Evolutionary conservation across 1,140 invertebrate genomes (phyloP).

Genomic region (Holotrichia oblita): DNA sequence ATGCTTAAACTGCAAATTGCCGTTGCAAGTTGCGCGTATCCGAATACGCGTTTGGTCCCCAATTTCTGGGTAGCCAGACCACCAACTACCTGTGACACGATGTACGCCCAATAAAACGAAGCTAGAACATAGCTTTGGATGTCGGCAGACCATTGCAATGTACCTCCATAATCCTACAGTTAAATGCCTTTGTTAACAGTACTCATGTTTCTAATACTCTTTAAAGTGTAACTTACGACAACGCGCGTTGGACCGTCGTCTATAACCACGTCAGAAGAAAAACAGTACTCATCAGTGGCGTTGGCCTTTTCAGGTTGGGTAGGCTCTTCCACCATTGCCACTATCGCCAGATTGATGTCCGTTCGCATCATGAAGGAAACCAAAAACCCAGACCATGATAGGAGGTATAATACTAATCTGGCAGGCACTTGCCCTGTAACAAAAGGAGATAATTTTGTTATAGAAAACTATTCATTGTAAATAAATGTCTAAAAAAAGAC

Average conservation of each 20-base stretch:
- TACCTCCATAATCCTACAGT: conserved; percentile 61
- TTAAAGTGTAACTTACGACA: not conserved
- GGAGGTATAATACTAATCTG: conserved; percentile 72
- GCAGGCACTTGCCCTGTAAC: conserved; percentile 65
- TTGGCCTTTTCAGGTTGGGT: conserved; percentile 44
- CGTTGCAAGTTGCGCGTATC: conserved; percentile 74
- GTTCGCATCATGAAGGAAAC: conserved; percentile 82
- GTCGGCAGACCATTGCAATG: conserved; percentile 70
- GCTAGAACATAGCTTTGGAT: conserved; percentile 72
- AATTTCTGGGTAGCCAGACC: conserved; percentile 80
- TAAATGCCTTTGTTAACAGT: not conserved
- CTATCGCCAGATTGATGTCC: conserved; percentile 77
- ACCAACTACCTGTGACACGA: conserved; percentile 75
- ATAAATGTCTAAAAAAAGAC: too few relatives aligned
- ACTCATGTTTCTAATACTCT: too few relatives aligned
- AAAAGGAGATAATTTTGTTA: not conserved
- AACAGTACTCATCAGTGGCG: conserved; percentile 51
- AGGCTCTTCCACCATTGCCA: conserved; percentile 69
- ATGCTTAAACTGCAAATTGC: conserved; percentile 75
- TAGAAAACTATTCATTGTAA: not conserved
- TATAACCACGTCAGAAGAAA: not conserved
- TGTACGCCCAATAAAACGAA: conserved; percentile 80
- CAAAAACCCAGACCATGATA: conserved; percentile 77
- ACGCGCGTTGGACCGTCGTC: not conserved
- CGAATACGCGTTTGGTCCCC: conserved; percentile 82